Evolutionary conservation across 30 jellyfish, hydroid and myxozoan species (phyloP).

Genomic region (Turritopsis rubra): DNA sequence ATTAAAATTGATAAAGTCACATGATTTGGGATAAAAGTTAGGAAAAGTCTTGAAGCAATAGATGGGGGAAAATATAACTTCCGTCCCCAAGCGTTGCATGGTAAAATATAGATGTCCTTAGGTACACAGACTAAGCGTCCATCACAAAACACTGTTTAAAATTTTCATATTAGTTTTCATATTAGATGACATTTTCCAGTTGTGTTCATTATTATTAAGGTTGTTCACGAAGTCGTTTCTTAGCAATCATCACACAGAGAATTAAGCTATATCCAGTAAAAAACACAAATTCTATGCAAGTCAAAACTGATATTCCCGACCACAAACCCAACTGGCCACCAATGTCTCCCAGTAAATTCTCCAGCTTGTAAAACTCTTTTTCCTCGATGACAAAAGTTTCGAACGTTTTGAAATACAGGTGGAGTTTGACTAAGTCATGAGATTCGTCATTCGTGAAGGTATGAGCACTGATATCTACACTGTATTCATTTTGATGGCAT

Average conservation of each 20-base stretch:
- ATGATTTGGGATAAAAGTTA: no score
- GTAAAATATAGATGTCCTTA: no score
- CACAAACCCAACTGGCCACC: conserved; percentile 36
- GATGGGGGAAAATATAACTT: no score
- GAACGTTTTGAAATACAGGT: conserved; percentile 7
- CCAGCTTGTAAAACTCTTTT: conserved; percentile 15
- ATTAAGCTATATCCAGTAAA: neutral
- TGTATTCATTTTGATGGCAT: conserved; percentile 1
- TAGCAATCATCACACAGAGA: neutral
- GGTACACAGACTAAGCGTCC: no score
- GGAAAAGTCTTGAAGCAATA: no score
- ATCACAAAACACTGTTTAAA: no score
- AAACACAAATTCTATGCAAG: conserved; percentile 12
- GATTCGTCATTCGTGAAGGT: neutral
- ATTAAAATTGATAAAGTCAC: no score
- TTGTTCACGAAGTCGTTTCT: neutral
- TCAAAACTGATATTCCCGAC: conserved; percentile 23
- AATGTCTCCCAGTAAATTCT: conserved; percentile 22
- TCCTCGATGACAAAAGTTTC: conserved; percentile 18
- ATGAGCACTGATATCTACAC: neutral
- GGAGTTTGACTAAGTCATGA: neutral
- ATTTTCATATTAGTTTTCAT: no score
- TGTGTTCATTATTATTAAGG: neutral
- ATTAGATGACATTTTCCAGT: neutral
- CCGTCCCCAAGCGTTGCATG: no score